phyloP scores from a whole-genome alignment of 2,888 invertebrate genomes.

The Allygus modestus region DNA sequence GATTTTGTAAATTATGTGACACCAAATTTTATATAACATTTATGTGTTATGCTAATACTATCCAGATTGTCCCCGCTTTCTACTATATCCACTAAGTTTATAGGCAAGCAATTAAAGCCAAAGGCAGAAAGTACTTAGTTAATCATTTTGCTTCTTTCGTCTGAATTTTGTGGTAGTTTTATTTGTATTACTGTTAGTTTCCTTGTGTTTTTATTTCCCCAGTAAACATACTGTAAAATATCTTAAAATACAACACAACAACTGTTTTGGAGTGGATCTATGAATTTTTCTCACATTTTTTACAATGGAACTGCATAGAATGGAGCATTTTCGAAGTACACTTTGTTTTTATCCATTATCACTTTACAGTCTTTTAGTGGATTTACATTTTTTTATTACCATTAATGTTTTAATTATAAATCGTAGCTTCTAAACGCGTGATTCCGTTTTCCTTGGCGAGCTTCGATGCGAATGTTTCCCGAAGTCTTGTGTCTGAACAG shows the following conservation, averaged over 20 bases:
- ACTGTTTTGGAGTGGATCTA: not conserved
- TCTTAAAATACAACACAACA: conserved; percentile 34
- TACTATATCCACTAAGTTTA: not conserved
- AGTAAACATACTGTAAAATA: too few relatives aligned
- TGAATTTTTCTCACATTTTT: not conserved
- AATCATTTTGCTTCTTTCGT: conserved; percentile 8
- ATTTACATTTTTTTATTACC: not conserved
- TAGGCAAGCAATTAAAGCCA: not conserved
- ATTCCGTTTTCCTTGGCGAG: too few relatives aligned
- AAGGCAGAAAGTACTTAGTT: too few relatives aligned
- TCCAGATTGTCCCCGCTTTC: not conserved
- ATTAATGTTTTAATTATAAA: conserved; percentile 13
- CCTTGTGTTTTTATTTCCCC: too few relatives aligned
- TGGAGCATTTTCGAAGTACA: conserved; percentile 2
- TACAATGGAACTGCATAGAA: conserved; percentile 19
- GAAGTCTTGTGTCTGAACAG: conserved; percentile 1
- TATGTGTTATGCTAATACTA: not conserved
- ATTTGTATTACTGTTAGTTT: not conserved
- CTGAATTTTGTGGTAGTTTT: not conserved
- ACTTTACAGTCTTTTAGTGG: conserved; percentile 4
- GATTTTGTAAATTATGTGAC: too few relatives aligned
- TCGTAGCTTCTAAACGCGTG: too few relatives aligned
- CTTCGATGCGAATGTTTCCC: not conserved
- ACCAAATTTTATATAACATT: not conserved
- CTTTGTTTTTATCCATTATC: not conserved